Evolutionary conservation across 2,888 invertebrate genomes (phyloP), one percentile per base, ranked within the genome.

Genomic region (Metalampra italica): DNA sequence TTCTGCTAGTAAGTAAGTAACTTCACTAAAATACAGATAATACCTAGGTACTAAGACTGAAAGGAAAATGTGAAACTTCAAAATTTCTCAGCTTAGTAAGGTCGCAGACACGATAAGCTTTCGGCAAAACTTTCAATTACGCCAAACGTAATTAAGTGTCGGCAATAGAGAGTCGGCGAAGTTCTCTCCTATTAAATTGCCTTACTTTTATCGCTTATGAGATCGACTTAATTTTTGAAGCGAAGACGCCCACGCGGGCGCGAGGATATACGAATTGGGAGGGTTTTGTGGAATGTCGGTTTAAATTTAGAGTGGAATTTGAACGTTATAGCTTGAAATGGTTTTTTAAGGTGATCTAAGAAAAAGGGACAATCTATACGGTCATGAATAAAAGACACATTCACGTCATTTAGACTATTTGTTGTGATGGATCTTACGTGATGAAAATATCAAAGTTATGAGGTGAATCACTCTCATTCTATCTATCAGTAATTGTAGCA

Each of bases 91-190:
- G 1, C 32, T 32, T 32, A 22, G 3, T 22, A 22, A 22, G 22
- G 7, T 44, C 29, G 9, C 30, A 13, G 36, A 47, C 42, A 36
- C 49, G 51, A 51, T 51, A 46, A 49, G 46, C 59, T 50, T 15
- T 47, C 29, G 22, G 43, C 44, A 43, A 56, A 82, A 83, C 77
- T 83, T 85, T 86, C 82, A 83, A 84, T 84, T 84, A 82, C 66
- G 54, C 65, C 63, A 58, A 67, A 67, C 71, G 77, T 81, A 86
- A 86, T 87, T 84, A 84, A 82, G 79, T 78, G 79, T 65, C 70
- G 65, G 69, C 59, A 54, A 56, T 62, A 68, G 75, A 75, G 68
- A 22, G 72, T 50, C 68, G 71, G 68, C 73, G 66, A 75, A 77
- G 66, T 71, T 75, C 70, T 59, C 68, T 78, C 75, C 79, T 79